phyloP scores from a whole-genome alignment of 2,113 vertebrate genomes.

The Tyrannus savana region DNA sequence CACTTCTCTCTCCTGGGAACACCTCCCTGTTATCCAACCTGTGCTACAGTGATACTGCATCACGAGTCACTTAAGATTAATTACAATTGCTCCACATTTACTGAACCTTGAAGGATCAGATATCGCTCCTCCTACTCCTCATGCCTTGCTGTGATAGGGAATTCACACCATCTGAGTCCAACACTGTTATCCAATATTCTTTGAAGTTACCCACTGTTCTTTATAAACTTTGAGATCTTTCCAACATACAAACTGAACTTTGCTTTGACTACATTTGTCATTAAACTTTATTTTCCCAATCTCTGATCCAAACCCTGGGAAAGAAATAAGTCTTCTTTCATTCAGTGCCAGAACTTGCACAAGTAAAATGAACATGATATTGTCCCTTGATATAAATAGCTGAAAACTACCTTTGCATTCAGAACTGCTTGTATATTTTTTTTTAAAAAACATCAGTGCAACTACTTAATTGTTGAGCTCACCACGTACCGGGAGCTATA shows the following conservation, averaged over 20 bases:
- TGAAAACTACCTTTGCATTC: background rate
- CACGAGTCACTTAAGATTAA: conserved; percentile 38
- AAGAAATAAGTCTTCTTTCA: background rate
- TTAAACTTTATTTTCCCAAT: background rate
- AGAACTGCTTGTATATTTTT: background rate
- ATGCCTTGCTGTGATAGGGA: background rate
- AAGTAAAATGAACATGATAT: background rate
- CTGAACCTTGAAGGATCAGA: background rate
- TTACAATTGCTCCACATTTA: background rate
- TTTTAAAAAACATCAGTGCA: background rate
- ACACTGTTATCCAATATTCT: background rate
- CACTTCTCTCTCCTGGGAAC: conserved; percentile 3
- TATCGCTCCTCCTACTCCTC: background rate
- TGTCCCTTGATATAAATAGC: background rate
- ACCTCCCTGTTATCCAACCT: background rate
- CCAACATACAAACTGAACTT: background rate
- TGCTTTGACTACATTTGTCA: background rate
- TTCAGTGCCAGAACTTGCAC: background rate
- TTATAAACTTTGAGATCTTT: background rate
- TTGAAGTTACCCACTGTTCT: background rate
- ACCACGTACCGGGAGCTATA: background rate
- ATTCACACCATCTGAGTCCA: background rate
- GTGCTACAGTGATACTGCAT: background rate
- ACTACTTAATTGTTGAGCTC: background rate
- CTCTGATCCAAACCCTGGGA: background rate